Percentiles rank a stretch among this genome's conserved stretches.
Evolutionary conservation across 1,140 invertebrate species (phyloP).

Genomic region (Aleiodes sp.): DNA sequence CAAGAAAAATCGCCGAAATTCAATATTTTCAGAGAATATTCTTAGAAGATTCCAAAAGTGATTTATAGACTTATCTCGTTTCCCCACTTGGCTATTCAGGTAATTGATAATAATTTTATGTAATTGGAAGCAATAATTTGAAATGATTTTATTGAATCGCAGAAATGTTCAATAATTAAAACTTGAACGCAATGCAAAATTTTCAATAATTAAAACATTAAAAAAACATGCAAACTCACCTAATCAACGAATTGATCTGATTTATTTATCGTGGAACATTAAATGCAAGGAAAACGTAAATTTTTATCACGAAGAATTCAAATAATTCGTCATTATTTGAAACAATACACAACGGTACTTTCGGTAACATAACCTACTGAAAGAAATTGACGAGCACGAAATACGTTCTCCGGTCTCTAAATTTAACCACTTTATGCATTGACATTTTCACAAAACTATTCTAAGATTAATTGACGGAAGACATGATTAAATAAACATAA

Average conservation of each 20-base stretch:
- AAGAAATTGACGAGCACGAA: neutral
- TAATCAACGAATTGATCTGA: neutral
- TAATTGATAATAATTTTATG: no score
- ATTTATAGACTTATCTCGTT: no score
- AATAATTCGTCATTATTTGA: neutral
- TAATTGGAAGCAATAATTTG: no score
- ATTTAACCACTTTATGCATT: neutral
- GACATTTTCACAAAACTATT: neutral
- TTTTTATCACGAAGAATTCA: neutral
- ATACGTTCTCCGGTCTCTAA: neutral
- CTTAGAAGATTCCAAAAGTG: no score
- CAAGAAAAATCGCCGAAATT: no score
- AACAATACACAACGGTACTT: constrained; percentile 1
- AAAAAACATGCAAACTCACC: neutral
- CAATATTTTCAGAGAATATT: no score
- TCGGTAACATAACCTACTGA: neutral
- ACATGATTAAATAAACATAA: constrained; percentile 15
- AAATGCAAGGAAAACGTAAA: neutral
- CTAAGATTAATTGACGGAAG: neutral
- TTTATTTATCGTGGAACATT: neutral
- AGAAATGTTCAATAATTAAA: no score
- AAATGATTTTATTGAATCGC: no score
- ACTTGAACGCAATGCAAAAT: neutral
- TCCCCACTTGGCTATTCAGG: no score
- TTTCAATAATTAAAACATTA: neutral